These are phyloP conservation scores for Muscicapa striata DNA, from an alignment of 2,797 vertebrate species.

Conservation along the genomic window DNA sequence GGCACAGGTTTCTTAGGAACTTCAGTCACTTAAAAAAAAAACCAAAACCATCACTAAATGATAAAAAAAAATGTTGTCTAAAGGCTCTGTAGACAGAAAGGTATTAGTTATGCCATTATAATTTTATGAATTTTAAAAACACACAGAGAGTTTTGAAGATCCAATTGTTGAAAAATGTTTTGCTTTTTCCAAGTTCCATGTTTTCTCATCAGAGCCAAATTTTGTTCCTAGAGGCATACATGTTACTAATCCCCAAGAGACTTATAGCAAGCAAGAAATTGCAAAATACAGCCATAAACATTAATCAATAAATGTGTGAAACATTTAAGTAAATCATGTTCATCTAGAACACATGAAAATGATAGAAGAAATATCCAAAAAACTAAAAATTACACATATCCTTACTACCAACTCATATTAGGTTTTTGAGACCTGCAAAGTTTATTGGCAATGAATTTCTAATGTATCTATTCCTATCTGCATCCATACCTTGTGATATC, in stretches of 20 bases:
- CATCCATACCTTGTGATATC: background rate
- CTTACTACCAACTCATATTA: background rate
- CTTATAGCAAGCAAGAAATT: background rate
- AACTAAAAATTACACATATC: background rate
- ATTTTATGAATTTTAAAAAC: background rate
- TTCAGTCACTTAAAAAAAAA: constrained; percentile 44
- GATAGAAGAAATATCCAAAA: background rate
- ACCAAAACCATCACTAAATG: background rate
- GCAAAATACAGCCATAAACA: background rate
- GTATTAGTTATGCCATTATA: background rate
- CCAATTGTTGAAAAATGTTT: background rate
- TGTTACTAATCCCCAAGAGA: background rate
- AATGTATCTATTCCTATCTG: background rate
- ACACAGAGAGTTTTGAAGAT: background rate
- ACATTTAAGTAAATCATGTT: background rate
- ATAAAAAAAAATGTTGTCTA: background rate
- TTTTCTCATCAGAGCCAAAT: background rate
- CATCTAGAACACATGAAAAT: background rate
- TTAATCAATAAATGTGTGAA: background rate
- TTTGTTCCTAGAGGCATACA: background rate
- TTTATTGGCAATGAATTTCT: background rate
- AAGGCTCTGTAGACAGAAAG: background rate
- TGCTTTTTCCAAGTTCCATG: background rate
- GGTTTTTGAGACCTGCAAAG: background rate
- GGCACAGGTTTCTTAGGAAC: constrained; percentile 52